phyloP scores from a whole-genome alignment of 2,888 invertebrate species.

The Drosophila gaucha region DNA sequence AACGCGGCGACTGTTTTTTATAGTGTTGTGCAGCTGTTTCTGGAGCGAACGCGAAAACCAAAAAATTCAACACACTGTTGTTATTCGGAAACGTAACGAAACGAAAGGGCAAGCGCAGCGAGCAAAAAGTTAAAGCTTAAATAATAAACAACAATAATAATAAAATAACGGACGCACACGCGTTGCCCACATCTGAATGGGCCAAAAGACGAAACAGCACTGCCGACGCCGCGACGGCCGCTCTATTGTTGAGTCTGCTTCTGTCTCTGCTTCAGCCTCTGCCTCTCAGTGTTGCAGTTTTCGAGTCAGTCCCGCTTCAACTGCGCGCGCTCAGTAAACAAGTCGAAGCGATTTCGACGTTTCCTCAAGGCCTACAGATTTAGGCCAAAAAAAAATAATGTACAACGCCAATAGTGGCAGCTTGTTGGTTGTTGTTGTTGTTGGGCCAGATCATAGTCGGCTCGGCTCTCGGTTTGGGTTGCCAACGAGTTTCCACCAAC shows the following conservation, averaged over 20 bases:
- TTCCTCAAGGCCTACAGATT: constrained; percentile 79
- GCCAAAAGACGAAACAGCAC: constrained; percentile 77
- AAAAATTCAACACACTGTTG: constrained; percentile 38
- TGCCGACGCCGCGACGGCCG: constrained; percentile 61
- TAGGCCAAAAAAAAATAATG: constrained; percentile 70
- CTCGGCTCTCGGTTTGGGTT: constrained; percentile 22
- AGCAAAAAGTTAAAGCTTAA: constrained; percentile 74
- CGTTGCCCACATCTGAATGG: constrained; percentile 78
- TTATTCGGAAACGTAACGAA: constrained; percentile 45
- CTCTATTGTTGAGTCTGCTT: constrained; percentile 48
- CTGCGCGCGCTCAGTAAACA: constrained; percentile 74
- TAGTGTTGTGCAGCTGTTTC: constrained; percentile 41
- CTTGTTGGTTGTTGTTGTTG: constrained; percentile 31
- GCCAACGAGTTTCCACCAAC: constrained; percentile 59
- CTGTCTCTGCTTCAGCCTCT: constrained; percentile 11
- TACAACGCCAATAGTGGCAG: constrained; percentile 55
- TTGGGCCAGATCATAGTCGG: constrained; percentile 36
- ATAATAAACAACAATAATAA: constrained; percentile 71
- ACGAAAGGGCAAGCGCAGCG: constrained; percentile 68
- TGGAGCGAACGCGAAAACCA: constrained; percentile 48
- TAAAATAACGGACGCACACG: constrained; percentile 75
- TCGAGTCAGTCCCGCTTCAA: constrained; percentile 58
- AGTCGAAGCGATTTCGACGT: constrained; percentile 80
- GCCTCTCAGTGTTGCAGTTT: constrained; percentile 55
- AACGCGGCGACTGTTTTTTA: constrained; percentile 44